Conservation (phyloP, 2,888 invertebrate species). For the Pachycephus smyrnensis region DNA sequence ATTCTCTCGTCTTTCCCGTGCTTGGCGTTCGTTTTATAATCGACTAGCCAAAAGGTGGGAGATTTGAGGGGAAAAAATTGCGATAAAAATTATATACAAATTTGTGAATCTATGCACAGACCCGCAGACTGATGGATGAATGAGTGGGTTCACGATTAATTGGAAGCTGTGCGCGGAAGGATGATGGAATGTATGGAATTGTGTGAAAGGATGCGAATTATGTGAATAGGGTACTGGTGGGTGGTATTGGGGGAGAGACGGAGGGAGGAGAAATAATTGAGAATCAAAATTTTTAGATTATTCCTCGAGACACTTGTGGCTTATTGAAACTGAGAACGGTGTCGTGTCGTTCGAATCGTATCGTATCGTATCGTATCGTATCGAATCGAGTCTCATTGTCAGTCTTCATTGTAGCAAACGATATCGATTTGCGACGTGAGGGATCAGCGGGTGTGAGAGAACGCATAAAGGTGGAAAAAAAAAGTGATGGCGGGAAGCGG, state of each 20-base stretch:
- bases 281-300: constrained; percentile 12
- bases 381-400: constrained; percentile 32
- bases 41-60: constrained; percentile 7
- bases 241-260: not conserved
- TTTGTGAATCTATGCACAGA: constrained; percentile 51
- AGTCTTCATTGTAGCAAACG: constrained; percentile 13
- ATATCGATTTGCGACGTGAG: constrained; percentile 28
- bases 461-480: constrained; percentile 32
- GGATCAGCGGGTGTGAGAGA: not conserved
- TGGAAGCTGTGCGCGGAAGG: not conserved
- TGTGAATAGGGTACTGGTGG: not conserved
- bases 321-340: constrained; percentile 25
- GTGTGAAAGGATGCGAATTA: not conserved
- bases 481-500: constrained; percentile 13
- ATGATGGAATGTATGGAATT: not conserved
- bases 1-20: not conserved
- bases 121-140: constrained; percentile 53
- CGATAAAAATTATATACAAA: constrained; percentile 23
- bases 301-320: constrained; percentile 9
- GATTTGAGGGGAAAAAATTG: constrained; percentile 24
- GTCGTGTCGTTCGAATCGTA: constrained; percentile 37
- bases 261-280: not conserved
- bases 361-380: constrained; percentile 32
- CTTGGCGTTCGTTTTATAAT: not conserved
- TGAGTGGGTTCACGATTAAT: not conserved